Evolutionary conservation across 1,140 invertebrate species (phyloP), one percentile per base, ranked within the genome.

Genomic region (Tetragonula clypearis): DNA sequence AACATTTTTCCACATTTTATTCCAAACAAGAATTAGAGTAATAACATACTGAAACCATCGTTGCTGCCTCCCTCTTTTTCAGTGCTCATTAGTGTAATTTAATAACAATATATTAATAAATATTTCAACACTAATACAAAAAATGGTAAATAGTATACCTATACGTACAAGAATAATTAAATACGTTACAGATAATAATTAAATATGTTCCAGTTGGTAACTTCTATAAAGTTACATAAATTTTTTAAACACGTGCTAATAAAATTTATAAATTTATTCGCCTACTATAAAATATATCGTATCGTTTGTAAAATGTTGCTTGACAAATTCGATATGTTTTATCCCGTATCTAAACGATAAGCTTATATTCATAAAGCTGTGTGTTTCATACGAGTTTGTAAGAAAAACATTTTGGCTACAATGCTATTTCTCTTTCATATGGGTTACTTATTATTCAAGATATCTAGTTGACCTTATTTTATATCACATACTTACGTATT

Each of bases 71-170:
- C 62, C 66, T 65, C 49, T 69, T 77, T 82, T 76, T 85, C 87
- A 84, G 77, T 84, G 81, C 82, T 90, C 79, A 83, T 82, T 90
- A 90, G 78, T 90, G 89, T 91, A 91, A 91, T 91, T 90, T 91
- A 91, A 85, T 87, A 90, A 90, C 72, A 79, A 73, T 79, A 85
- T 88, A 88, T 89, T 86, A 90, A 89, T 87, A 91, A 90, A 89
- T 79, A 90, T 89, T 88, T 89, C 79, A 86, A 87, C 49, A 78
- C 41, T 87, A 88, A 89, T 81, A 84, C 80, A 86, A 56, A 79
- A 62, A 85, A 66, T 71, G 74, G 72, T 66, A 87, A 58, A 77
- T 71, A 78, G 76, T 68, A 66, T 80, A 85, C 82, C 41, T 79
- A 30, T 78, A 49, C 49, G 49, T 75, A 77, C 26, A 41, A 82